Evolutionary conservation across 2,888 invertebrate genomes (phyloP), one percentile per base, ranked within the genome.

Genomic region (Pocota personata): DNA sequence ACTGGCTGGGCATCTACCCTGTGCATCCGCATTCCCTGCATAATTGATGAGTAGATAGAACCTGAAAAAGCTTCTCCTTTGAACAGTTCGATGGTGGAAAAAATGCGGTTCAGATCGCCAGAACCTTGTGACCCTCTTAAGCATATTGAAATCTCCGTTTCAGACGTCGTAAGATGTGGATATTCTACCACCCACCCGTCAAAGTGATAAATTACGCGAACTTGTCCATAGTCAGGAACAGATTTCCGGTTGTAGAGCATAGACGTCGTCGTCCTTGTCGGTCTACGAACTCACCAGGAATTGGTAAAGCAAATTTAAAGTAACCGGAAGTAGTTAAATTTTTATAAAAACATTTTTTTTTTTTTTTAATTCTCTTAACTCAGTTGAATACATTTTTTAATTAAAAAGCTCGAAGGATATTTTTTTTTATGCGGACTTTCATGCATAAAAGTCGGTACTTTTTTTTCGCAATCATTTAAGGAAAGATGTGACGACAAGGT

Each of bases 161-260:
- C 48, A 35, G 43, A 67, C 40, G 48, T 30, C n/a, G 16, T 27
- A 32, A n/a, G 27, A 16, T 16, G 48, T 7, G 16, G 46, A 32
- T 19, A 19, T 35, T 30, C 67, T 14, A 32, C 69, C 40, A 46
- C 19, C 76, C 60, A 82, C 64, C 77, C 75, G 86, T 76, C 82
- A 86, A 73, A 86, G 82, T 86, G 86, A 86, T 86, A 86, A 86
- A 86, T 86, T 86, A 62, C 82, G 76, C 72, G 76, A 77, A 82
- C 71, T 76, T 76, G 82, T 77, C 86, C 64, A 69, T 27, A 77
- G 76, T 67, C 76, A 82, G 30, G 66, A 77, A 48, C 80, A 86
- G 86, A 82, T 82, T 86, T 77, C 67, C 76, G 66, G 58, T 80
- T 37, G 67, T 32, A 73, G 10, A 8, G 12, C 10, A 12, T n/a